phyloP scores from a whole-genome alignment of 2,113 vertebrate genomes.

The Paraplagusia blochii region DNA sequence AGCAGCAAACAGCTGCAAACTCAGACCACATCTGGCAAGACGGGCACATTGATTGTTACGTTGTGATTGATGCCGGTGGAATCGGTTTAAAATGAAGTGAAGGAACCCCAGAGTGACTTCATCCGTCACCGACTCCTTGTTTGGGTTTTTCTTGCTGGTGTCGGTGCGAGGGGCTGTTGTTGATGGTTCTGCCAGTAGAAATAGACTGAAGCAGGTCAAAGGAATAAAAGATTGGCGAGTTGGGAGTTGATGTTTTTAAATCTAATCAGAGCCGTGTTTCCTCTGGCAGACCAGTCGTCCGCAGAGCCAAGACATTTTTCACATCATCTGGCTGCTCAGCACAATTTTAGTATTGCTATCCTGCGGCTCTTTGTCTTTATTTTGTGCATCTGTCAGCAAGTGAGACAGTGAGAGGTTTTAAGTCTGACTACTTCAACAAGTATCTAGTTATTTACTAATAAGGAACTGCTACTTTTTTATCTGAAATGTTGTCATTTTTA shows the following conservation, averaged over 20 bases:
- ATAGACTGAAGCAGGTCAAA: not conserved
- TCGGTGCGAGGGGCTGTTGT: constrained; percentile 2
- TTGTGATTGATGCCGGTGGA: not conserved
- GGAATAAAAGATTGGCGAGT: constrained; percentile 8
- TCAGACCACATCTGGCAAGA: not conserved
- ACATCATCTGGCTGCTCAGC: constrained; percentile 30
- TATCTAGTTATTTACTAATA: too few relatives aligned
- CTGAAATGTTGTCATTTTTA: too few relatives aligned
- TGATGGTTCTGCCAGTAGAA: constrained; percentile 14
- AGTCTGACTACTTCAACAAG: too few relatives aligned
- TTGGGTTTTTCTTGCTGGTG: not conserved
- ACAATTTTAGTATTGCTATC: constrained; percentile 11
- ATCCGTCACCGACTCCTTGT: not conserved
- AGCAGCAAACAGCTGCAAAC: not conserved
- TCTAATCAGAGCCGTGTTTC: constrained; percentile 16
- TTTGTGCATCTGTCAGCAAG: too few relatives aligned
- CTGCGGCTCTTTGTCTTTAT: constrained; percentile 23
- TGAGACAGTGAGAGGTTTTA: too few relatives aligned
- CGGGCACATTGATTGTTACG: not conserved
- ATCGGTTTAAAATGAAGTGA: not conserved
- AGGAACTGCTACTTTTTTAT: too few relatives aligned
- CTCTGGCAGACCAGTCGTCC: not conserved
- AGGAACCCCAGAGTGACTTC: not conserved
- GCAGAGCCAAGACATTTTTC: constrained; percentile 33
- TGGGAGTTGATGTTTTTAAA: not conserved